phyloP scores from a whole-genome alignment of 2,888 invertebrate species.

The Boloria selene region DNA sequence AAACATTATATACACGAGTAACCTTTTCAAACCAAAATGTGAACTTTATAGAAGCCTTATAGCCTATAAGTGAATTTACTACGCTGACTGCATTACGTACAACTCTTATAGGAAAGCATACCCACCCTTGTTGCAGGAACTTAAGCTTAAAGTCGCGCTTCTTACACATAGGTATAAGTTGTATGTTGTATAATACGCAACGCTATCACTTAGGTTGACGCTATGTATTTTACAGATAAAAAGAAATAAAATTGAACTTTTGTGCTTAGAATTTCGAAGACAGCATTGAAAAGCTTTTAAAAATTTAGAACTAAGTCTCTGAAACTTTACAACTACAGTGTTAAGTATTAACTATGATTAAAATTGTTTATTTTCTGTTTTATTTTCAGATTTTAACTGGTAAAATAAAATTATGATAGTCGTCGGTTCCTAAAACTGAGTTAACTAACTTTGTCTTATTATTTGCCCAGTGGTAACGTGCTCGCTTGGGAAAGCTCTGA shows the following conservation, averaged over 20 bases:
- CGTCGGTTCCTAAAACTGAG: too few relatives aligned
- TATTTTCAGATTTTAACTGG: too few relatives aligned
- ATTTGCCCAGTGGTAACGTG: too few relatives aligned
- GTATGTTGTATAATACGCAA: neutral
- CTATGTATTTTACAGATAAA: too few relatives aligned
- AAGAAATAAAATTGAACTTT: too few relatives aligned
- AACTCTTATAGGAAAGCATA: constrained; percentile 38
- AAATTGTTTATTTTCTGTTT: too few relatives aligned
- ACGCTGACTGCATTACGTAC: constrained; percentile 27
- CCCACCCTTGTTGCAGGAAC: constrained; percentile 44
- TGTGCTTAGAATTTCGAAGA: neutral
- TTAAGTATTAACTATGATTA: too few relatives aligned
- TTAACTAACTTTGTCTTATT: too few relatives aligned
- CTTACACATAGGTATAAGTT: too few relatives aligned
- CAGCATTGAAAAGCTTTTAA: neutral
- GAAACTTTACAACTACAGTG: neutral
- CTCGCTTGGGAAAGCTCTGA: too few relatives aligned
- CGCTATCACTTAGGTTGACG: neutral
- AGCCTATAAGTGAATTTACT: constrained; percentile 12
- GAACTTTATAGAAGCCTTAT: neutral
- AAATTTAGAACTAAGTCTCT: neutral
- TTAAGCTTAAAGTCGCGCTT: constrained; percentile 1
- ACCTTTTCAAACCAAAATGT: neutral
- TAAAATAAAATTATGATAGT: too few relatives aligned
- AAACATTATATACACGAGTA: neutral